phyloP scores from a whole-genome alignment of 2,888 invertebrate genomes.

The Amphipyra berbera region DNA sequence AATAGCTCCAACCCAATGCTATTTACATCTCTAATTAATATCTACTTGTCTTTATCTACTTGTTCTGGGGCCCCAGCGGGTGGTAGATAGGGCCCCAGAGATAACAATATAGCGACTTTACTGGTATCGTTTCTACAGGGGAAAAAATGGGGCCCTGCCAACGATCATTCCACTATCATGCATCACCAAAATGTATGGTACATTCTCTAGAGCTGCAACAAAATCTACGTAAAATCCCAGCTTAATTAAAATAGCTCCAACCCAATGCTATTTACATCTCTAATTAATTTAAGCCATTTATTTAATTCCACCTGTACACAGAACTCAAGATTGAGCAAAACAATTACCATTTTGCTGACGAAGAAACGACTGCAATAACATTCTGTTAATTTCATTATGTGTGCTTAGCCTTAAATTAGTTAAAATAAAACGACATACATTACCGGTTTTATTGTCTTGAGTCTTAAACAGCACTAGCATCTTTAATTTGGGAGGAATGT shows the following conservation, averaged over 20 bases:
- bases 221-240: too few species aligned
- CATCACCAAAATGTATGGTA: too few species aligned
- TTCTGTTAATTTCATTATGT: conserved; percentile 30
- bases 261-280: conserved; percentile 10
- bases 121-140: too few species aligned
- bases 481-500: conserved; percentile 56
- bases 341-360: conserved; percentile 18
- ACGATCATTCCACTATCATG: too few species aligned
- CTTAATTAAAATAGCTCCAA: too few species aligned
- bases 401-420: conserved; percentile 39
- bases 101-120: too few species aligned
- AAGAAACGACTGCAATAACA: conserved; percentile 20
- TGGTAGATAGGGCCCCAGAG: too few species aligned
- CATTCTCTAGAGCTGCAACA: too few species aligned
- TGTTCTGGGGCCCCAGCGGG: too few species aligned
- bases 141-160: too few species aligned
- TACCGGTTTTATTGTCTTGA: conserved; percentile 36
- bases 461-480: conserved; percentile 22
- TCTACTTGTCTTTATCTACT: too few species aligned
- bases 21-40: conserved; percentile 18
- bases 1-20: neutral
- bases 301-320: conserved; percentile 17
- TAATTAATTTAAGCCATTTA: conserved; percentile 1
- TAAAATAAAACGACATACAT: conserved; percentile 49
- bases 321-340: conserved; percentile 14